Evolutionary conservation across 2,113 vertebrate species (phyloP), one percentile per base, ranked within the genome.

Genomic region (Hyaena hyaena): DNA sequence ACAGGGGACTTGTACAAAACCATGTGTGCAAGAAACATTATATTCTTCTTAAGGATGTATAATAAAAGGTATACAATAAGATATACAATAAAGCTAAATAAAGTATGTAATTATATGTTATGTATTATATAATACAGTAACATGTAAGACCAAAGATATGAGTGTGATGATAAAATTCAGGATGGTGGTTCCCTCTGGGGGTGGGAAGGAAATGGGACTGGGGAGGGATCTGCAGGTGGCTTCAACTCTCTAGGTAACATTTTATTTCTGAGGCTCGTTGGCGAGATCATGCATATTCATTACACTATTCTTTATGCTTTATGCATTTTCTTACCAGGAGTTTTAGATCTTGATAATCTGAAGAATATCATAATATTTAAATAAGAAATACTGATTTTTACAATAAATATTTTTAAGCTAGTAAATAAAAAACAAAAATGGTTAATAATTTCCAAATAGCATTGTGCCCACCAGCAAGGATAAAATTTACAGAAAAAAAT

Each of bases 401-500:
- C 76, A 69, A 53, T 26, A 69, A 81, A 74, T 58, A 58, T 66
- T 77, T 76, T 71, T 39, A 92, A 88, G 48, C 65, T 79, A 88
- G 71, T 77, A 68, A 55, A 45, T 79, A 66, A 84, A 84, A 90
- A 92, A 69, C 71, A 79, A 88, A 55, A 61, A 82, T 81, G 31
- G 43, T 26, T 90, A 55, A 61, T 87, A 81, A 73, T 73, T 79
- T 95, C 61, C 71, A 69, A 79, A 43, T 24, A 84, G 28, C 58
- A 83, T 31, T 88, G 48, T 88, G 33, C 79, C 94, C 84, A 26
- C 9, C 45, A 35, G 73, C 63, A 91, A 92, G 48, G 92, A 94
- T 66, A 85, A 91, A 71, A 55, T 66, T 87, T n/a, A 66, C 82
- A 91, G 48, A 82, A 92, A 80, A 81, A 87, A 65, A 80, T 90